Evolutionary conservation across 2,797 vertebrate genomes (phyloP), one percentile per base, ranked within the genome.

Genomic region (Helarctos malayanus): DNA sequence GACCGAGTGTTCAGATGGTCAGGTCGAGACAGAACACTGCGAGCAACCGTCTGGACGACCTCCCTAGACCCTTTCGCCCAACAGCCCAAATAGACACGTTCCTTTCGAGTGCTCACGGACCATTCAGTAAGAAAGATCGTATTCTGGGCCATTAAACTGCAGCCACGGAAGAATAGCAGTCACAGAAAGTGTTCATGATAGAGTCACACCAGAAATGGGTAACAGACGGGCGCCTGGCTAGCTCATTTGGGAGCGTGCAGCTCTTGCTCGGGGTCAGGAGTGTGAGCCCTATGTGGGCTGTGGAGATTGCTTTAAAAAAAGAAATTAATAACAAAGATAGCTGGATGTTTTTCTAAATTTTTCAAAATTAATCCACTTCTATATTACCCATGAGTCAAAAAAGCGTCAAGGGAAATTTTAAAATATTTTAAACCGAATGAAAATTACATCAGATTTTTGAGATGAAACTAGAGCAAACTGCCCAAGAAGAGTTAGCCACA

Each of bases 101-200:
- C 38, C 19, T 35, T 21, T 23, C 9, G 13, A 27, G 54, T 7
- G 23, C 32, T 9, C 10, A 4, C 2, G 9, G 15, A 12, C 25
- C 19, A 1, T n/a, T 47, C 11, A 7, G 49, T 32, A 12, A 18
- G 29, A 56, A 47, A 14, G 12, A 23, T 3, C 23, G 0, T 1
- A 0, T 14, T 27, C 47, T 14, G n/a, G 57, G 71, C 38, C 29
- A 0, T 29, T 15, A 0, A 16, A 10, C 71, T 25, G 1, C 35
- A 45, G 21, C 3, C 59, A 27, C 6, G 1, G 21, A 54, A 45
- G 41, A 32, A 8, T 0, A 32, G 90, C 23, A 52, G 3, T 54
- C 5, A 0, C 2, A 27, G 11, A 15, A n/a, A 15, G 13, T 8
- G 10, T 27, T 65, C 11, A 0, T 25, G 0, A 3, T 38, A 71